Evolutionary conservation across 2,888 invertebrate species (phyloP).

Genomic region (Thereva nobilitata): DNA sequence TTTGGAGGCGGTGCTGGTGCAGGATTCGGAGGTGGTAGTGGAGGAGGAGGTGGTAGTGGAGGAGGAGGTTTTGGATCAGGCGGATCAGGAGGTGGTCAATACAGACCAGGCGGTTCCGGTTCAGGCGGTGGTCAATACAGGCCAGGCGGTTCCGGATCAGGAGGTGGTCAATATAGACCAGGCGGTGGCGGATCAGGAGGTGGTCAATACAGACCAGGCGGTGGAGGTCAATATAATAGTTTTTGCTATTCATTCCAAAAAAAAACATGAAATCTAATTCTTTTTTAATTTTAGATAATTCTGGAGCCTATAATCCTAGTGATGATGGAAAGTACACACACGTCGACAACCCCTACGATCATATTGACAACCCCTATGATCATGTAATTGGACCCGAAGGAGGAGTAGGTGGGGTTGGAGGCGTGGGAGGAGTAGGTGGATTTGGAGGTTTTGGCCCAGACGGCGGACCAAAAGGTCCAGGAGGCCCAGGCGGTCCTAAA

Average conservation of each 20-base stretch:
- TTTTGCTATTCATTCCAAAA: too few relatives aligned
- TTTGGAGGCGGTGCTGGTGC: slow-evolving; percentile 29
- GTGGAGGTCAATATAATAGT: too few relatives aligned
- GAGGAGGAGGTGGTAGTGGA: slow-evolving; percentile 23
- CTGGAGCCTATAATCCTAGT: slow-evolving; percentile 37
- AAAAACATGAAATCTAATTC: too few relatives aligned
- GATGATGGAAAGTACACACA: slow-evolving; percentile 38
- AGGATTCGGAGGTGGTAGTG: slow-evolving; percentile 50
- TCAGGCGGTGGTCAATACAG: slow-evolving; percentile 53
- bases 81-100: slow-evolving; percentile 45
- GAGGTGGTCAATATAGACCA: too few relatives aligned
- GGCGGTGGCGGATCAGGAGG: slow-evolving; percentile 39
- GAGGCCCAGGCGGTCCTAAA: slow-evolving; percentile 44
- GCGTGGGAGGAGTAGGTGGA: slow-evolving; percentile 34
- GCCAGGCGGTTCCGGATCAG: slow-evolving; percentile 50
- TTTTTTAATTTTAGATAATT: not conserved
- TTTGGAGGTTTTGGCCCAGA: slow-evolving; percentile 44
- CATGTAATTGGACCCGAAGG: slow-evolving; percentile 39
- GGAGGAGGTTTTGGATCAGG: too few relatives aligned
- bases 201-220: too few relatives aligned
- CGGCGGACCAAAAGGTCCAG: slow-evolving; percentile 51
- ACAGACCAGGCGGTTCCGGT: slow-evolving; percentile 7
- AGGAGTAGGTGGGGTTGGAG: slow-evolving; percentile 40
- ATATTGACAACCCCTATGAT: slow-evolving; percentile 39
- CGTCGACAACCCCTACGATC: slow-evolving; percentile 50